These are phyloP conservation scores for Papilio machaon DNA, from an alignment of 1,140 invertebrate genomes.

Conservation along the genomic window DNA sequence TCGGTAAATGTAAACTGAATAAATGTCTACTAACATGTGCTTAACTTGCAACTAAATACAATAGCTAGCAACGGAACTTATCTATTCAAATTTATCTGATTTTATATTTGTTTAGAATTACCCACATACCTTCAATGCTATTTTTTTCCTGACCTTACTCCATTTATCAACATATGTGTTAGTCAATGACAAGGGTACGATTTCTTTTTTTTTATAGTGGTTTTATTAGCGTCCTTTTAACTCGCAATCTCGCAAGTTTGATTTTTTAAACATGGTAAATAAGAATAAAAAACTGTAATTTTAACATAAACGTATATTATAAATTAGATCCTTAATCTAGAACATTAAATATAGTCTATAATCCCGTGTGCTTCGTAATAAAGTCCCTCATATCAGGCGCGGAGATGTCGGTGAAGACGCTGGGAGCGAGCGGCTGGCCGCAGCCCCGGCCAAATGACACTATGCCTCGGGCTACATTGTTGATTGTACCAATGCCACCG, in stretches of 20 bases:
- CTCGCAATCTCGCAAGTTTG: no score
- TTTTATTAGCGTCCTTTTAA: not conserved
- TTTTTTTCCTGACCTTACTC: not conserved
- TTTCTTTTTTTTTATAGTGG: not conserved
- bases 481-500: constrained; percentile 70
- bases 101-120: constrained; percentile 21
- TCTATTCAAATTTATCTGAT: not conserved
- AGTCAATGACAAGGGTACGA: not conserved
- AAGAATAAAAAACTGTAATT: not conserved
- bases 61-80: not conserved
- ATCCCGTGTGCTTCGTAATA: constrained; percentile 62
- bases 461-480: constrained; percentile 66
- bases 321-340: not conserved
- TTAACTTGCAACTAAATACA: not conserved
- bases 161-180: not conserved
- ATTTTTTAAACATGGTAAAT: no score
- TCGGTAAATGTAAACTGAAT: not conserved
- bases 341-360: constrained; percentile 34
- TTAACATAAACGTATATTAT: not conserved
- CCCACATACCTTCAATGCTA: constrained; percentile 28
- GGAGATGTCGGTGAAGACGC: constrained; percentile 71
- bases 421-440: constrained; percentile 64
- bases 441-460: constrained; percentile 74
- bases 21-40: not conserved
- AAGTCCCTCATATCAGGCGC: constrained; percentile 63